Evolutionary conservation across 2,888 invertebrate genomes (phyloP), one percentile per base, ranked within the genome.

Genomic region (Hirtodrosophila trivittata): DNA sequence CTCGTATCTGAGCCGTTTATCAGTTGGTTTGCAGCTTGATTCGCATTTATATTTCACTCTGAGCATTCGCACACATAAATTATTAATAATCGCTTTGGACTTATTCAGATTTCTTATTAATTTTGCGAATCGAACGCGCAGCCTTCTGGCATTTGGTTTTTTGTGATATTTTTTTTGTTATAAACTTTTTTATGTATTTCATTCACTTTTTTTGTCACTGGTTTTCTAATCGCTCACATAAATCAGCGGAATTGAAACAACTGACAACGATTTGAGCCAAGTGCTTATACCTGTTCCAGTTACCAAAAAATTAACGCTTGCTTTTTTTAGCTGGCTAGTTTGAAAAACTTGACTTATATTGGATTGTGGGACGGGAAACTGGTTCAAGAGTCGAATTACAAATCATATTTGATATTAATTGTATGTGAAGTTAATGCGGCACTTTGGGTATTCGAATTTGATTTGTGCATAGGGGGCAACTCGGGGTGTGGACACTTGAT

Each of bases 211-310:
- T 60, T 45, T 66, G 63, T 71, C 63, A 75, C 66, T 72, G 60
- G 38, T 70, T 75, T 70, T 66, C 57, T 85, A 75, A 82, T 78
- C 75, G 70, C 66, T 56, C 65, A 66, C 74, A 82, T 82, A 82
- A 85, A 82, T 82, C 80, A 85, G 71, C 49, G 38, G 3, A 59
- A 65, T 63, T 59, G 38, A 41, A 54, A 60, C 37, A 50, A 50
- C 50, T 55, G 65, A 33, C 63, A 66, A 62, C 60, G 50, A 59
- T 58, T 76, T 57, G 54, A 59, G 58, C 54, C 62, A 74, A 63
- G 33, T 14, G 14, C 52, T 37, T 56, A 21, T 33, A 50, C 55
- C 21, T 54, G 58, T 43, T 51, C 52, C 60, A 25, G 16, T 33
- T 30, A 35, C 37, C 14, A 12, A 49, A 47, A 49, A 47, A 49